These are phyloP conservation scores for Drosophila murphyi DNA, from an alignment of 1,140 invertebrate species.

Conservation along the genomic window DNA sequence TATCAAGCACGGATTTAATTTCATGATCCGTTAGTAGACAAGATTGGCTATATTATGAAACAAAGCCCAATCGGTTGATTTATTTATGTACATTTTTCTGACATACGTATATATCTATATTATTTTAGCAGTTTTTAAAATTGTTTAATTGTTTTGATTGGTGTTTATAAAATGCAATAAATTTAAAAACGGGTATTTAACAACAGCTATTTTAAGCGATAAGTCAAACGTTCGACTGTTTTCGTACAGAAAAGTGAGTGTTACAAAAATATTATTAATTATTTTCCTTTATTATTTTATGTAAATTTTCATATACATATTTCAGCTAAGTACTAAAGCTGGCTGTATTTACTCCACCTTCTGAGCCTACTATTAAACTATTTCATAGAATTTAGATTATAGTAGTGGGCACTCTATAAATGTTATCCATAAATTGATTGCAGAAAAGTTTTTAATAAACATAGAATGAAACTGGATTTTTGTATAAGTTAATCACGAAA, in stretches of 20 bases:
- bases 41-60: constrained; percentile 4
- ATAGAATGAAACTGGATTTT: neutral
- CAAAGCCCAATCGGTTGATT: neutral
- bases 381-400: neutral
- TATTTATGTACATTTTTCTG: constrained; percentile 1
- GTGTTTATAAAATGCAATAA: neutral
- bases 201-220: too few relatives aligned
- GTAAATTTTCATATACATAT: too few relatives aligned
- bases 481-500: neutral
- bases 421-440: neutral
- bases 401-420: neutral
- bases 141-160: neutral
- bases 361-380: too few relatives aligned
- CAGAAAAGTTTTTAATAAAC: neutral
- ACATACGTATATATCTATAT: neutral
- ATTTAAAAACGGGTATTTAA: neutral
- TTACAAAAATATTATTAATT: too few relatives aligned
- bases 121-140: neutral
- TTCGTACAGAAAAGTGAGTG: too few relatives aligned
- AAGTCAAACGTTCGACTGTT: too few relatives aligned
- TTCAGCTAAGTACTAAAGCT: too few relatives aligned
- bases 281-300: too few relatives aligned
- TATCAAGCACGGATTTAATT: constrained; percentile 60
- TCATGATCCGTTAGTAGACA: constrained; percentile 20
- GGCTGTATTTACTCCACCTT: too few relatives aligned